These are phyloP conservation scores for Diadromus collaris DNA, from an alignment of 2,888 invertebrate genomes.

Conservation along the genomic window DNA sequence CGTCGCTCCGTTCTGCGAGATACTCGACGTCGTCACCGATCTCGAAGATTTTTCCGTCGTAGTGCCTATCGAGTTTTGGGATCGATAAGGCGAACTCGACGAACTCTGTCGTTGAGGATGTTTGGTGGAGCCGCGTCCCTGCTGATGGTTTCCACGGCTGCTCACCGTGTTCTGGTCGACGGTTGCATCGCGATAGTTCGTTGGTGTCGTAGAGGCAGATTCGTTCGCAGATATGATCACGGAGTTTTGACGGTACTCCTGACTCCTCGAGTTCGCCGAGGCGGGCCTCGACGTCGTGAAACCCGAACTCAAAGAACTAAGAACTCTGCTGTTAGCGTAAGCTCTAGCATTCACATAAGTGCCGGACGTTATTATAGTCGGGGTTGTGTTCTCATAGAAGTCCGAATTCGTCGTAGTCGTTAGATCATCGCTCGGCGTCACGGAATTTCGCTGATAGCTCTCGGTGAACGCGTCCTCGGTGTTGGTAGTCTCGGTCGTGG, in stretches of 20 bases:
- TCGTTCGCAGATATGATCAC: slow-evolving; percentile 45
- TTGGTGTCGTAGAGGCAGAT: slow-evolving; percentile 36
- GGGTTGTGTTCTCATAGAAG: slow-evolving; percentile 58
- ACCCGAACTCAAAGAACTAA: slow-evolving; percentile 32
- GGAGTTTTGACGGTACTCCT: slow-evolving; percentile 46
- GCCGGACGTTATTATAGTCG: slow-evolving; percentile 55
- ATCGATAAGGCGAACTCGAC: slow-evolving; percentile 59
- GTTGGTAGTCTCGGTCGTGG: slow-evolving; percentile 74
- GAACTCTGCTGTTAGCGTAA: slow-evolving; percentile 36
- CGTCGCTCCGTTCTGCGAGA: slow-evolving; percentile 40
- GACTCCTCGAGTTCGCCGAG: slow-evolving; percentile 22
- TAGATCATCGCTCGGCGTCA: slow-evolving; percentile 60
- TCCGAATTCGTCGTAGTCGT: slow-evolving; percentile 58
- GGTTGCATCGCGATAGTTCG: slow-evolving; percentile 45
- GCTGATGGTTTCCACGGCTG: slow-evolving; percentile 31
- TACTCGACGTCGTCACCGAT: slow-evolving; percentile 55
- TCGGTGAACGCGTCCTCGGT: slow-evolving; percentile 44
- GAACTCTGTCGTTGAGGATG: slow-evolving; percentile 59
- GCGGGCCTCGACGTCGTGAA: slow-evolving; percentile 45
- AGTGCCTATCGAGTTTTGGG: slow-evolving; percentile 68
- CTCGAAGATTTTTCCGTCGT: slow-evolving; percentile 73
- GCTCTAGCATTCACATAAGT: slow-evolving; percentile 51
- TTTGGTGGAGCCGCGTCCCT: slow-evolving; percentile 58
- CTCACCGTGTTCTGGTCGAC: slow-evolving; percentile 46
- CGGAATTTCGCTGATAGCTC: slow-evolving; percentile 50